Evolutionary conservation across 2,888 invertebrate genomes (phyloP).

Genomic region (Meta bourneti): DNA sequence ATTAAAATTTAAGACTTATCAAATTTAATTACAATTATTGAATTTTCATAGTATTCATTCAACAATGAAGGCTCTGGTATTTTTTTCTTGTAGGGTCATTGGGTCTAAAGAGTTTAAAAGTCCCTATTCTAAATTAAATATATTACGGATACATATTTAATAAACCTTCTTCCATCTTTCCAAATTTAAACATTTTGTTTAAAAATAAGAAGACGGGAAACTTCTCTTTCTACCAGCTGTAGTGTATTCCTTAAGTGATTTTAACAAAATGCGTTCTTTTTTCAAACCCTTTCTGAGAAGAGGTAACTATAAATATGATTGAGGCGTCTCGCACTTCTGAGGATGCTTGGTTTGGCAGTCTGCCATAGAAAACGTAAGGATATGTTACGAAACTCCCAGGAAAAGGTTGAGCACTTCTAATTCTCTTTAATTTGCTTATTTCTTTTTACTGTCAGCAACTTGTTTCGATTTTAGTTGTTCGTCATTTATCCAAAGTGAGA

Average conservation of each 20-base stretch:
- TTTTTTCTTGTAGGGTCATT: too few species aligned
- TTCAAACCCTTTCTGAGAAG: not conserved
- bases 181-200: too few species aligned
- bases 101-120: too few species aligned
- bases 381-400: not conserved
- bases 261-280: not conserved
- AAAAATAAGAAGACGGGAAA: too few species aligned
- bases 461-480: not conserved
- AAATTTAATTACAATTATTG: too few species aligned
- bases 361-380: not conserved
- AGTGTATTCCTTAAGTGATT: not conserved
- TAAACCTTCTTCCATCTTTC: too few species aligned
- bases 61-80: too few species aligned
- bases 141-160: too few species aligned
- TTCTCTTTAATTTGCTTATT: not conserved
- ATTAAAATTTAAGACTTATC: too few species aligned
- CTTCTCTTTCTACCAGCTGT: too few species aligned
- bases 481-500: not conserved
- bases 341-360: not conserved
- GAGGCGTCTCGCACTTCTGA: not conserved
- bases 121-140: too few species aligned
- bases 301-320: not conserved
- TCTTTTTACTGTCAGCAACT: not conserved
- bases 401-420: not conserved
- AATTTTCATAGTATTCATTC: too few species aligned